phyloP scores from a whole-genome alignment of 2,113 vertebrate genomes.

The Oryctolagus cuniculus region mOryCun1.1 NC_091436.1:131644501-131645000 shows the following conservation, averaged over 20 bases:
- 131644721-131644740: conserved; percentile 16
- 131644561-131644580: neutral
- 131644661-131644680: neutral
- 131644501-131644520: conserved; percentile 39
- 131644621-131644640: neutral
- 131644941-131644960: neutral
- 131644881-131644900: conserved; percentile 14
- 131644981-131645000: neutral
- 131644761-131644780: neutral
- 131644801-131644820: neutral
- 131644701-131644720: conserved; percentile 14
- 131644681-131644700: conserved; percentile 36
- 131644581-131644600: neutral
- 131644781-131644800: neutral
- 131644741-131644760: neutral
- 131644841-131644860: neutral
- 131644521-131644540: neutral
- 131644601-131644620: neutral
- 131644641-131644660: conserved; percentile 41
- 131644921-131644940: conserved; percentile 32
- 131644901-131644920: conserved; percentile 23
- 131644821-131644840: neutral
- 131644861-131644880: neutral
- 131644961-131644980: neutral
- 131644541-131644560: neutral